These are phyloP conservation scores for Mandrillus leucophaeus DNA, from an alignment of 2,113 vertebrate genomes.

Conservation along the genomic window DNA sequence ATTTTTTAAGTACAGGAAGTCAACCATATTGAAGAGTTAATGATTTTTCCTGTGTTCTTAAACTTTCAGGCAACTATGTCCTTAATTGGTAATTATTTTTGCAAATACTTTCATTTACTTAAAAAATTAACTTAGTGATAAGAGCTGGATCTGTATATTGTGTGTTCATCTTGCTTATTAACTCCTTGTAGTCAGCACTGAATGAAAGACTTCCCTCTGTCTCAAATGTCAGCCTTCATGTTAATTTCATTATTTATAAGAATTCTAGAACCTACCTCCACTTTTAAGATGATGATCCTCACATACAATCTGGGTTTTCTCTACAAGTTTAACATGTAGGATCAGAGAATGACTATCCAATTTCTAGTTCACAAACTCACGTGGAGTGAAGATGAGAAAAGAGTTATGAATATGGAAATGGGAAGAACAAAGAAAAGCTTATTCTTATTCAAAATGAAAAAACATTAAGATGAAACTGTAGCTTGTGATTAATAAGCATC, in stretches of 20 bases:
- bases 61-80: neutral
- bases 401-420: neutral
- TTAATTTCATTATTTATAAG: neutral
- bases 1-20: neutral
- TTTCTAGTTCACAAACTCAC: neutral
- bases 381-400: neutral
- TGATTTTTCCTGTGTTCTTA: neutral
- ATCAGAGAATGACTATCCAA: neutral
- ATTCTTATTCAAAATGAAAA: neutral
- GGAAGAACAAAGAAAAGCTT: neutral
- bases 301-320: neutral
- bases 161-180: neutral
- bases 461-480: conserved; percentile 20
- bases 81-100: neutral
- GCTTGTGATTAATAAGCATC: neutral
- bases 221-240: neutral
- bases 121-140: neutral
- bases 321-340: neutral
- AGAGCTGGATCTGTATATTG: neutral
- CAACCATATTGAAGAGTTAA: neutral
- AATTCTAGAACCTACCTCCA: neutral
- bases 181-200: neutral
- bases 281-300: neutral
- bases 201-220: neutral
- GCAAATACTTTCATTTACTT: neutral